Evolutionary conservation across 2,113 vertebrate genomes (phyloP).

Genomic region (Potamarius usumacintae): DNA sequence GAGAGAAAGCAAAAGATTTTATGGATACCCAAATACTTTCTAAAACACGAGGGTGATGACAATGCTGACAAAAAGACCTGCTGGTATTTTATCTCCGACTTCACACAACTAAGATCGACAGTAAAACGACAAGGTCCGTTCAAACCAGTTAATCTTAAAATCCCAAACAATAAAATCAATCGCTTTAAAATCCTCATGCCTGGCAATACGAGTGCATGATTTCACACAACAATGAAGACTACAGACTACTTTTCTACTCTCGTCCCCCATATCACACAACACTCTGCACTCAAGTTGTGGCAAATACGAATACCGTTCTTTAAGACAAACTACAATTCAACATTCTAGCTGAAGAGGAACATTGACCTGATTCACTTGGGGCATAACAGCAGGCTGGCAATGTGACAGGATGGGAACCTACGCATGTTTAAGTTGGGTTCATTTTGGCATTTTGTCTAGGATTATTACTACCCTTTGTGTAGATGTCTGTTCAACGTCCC

Average conservation of each 20-base stretch:
- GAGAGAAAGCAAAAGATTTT: not conserved
- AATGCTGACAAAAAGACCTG: not conserved
- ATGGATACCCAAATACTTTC: not conserved
- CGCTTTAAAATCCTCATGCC: not conserved
- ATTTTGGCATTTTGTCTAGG: slow-evolving; percentile 11
- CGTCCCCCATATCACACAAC: not conserved
- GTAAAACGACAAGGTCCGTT: not conserved
- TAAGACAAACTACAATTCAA: not conserved
- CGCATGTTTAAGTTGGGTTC: not conserved
- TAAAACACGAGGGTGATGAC: not conserved
- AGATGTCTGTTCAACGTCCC: not conserved
- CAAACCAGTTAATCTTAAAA: slow-evolving; percentile 7
- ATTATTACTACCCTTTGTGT: not conserved
- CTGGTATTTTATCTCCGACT: not conserved
- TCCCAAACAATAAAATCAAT: not conserved
- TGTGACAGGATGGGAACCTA: slow-evolving; percentile 35
- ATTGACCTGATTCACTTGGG: slow-evolving; percentile 37
- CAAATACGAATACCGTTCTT: not conserved
- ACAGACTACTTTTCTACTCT: not conserved
- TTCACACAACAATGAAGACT: not conserved
- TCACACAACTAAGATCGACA: not conserved
- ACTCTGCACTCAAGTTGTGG: not conserved
- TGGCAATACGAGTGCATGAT: slow-evolving; percentile 1
- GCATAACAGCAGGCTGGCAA: slow-evolving; percentile 74
- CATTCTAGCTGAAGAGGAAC: not conserved